Conservation (phyloP, 2,888 invertebrate species). For the Agriopis leucophaearia region DNA sequence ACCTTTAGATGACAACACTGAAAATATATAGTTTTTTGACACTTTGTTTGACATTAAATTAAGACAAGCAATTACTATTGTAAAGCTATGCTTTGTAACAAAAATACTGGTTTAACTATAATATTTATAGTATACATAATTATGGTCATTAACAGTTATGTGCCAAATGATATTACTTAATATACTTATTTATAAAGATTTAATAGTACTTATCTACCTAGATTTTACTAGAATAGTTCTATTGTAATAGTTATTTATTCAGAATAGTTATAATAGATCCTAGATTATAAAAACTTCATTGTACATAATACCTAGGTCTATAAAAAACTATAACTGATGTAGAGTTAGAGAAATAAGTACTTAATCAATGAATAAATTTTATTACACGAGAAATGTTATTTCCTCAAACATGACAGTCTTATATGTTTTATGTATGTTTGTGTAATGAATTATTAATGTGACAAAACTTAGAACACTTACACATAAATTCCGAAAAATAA, state of each 20-base stretch:
- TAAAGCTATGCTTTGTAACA: too few species aligned
- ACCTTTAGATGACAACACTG: too few species aligned
- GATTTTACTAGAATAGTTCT: conserved; percentile 16
- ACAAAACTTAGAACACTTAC: too few species aligned
- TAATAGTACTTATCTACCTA: conserved; percentile 13
- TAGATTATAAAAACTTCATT: conserved; percentile 8
- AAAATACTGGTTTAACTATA: too few species aligned
- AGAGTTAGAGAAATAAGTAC: conserved; percentile 20
- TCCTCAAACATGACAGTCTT: too few species aligned
- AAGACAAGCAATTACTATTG: too few species aligned
- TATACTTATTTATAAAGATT: conserved; percentile 4
- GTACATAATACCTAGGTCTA: conserved; percentile 26
- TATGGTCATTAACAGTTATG: conserved; percentile 17
- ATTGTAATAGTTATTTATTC: conserved; percentile 5
- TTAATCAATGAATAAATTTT: neutral
- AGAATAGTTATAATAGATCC: conserved; percentile 16
- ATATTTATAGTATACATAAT: too few species aligned
- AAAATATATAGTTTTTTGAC: too few species aligned
- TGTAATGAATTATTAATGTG: too few species aligned
- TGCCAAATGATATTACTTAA: conserved; percentile 29
- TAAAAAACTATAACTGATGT: conserved; percentile 26
- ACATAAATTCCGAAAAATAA: neutral
- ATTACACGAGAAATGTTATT: too few species aligned
- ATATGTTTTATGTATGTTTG: too few species aligned
- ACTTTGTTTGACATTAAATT: too few species aligned